Percentiles rank a stretch among this genome's conserved stretches.
phyloP scores from a whole-genome alignment of 2,797 vertebrate species.

The Lithobates sylvaticus region DNA sequence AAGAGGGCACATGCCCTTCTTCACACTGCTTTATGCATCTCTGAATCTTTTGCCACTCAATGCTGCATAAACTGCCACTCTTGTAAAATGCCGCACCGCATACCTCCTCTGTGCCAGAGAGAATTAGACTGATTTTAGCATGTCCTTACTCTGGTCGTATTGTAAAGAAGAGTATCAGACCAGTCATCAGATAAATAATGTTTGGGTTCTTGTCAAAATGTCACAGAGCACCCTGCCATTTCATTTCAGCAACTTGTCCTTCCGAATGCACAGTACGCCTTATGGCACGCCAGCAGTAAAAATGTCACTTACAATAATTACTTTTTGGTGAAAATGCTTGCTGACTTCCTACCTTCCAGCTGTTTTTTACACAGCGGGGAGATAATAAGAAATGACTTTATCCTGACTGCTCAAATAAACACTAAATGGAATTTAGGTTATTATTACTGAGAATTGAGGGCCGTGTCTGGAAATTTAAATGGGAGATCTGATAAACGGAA shows the following conservation, averaged over 20 bases:
- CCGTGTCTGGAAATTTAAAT: conserved; percentile 75
- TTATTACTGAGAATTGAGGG: conserved; percentile 76
- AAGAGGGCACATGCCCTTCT: not conserved
- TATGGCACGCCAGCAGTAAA: conserved; percentile 88
- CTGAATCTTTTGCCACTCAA: not conserved
- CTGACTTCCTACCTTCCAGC: conserved; percentile 92
- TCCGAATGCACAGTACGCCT: conserved; percentile 80
- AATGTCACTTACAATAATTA: conserved; percentile 91
- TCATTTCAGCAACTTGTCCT: conserved; percentile 83
- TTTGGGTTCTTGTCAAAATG: conserved; percentile 83
- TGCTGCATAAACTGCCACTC: conserved; percentile 7
- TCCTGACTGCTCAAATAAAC: conserved; percentile 96
- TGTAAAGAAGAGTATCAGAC: conserved; percentile 69
- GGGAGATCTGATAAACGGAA: conserved; percentile 72
- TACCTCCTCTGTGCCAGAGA: conserved; percentile 17
- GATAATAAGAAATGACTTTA: conserved; percentile 98
- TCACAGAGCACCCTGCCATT: conserved; percentile 85
- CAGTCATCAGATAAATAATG: conserved; percentile 74
- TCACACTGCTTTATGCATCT: not conserved
- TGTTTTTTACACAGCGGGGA: conserved; percentile 89
- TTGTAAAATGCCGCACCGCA: conserved; percentile 2
- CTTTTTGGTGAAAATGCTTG: conserved; percentile 87
- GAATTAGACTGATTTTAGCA: conserved; percentile 30
- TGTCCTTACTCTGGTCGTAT: conserved; percentile 67
- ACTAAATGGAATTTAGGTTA: conserved; percentile 86